These are phyloP conservation scores for Tiphia femorata DNA, from an alignment of 2,888 invertebrate genomes.

Conservation along the genomic window DNA sequence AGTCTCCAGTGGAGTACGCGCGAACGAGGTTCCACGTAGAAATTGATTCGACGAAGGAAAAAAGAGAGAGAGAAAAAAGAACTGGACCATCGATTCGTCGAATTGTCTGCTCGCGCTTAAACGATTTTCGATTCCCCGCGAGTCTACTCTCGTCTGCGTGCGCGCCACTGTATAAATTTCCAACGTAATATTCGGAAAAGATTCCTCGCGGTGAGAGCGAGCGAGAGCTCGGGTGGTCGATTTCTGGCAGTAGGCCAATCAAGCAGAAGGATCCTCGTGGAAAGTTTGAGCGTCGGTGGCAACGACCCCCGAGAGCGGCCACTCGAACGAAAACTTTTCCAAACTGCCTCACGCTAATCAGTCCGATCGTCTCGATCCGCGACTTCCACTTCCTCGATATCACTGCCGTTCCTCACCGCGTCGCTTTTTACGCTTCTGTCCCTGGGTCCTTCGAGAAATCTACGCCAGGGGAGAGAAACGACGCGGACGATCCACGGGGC, in stretches of 20 bases:
- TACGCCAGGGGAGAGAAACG: too few species aligned
- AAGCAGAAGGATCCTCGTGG: constrained; percentile 27
- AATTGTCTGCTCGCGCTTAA: constrained; percentile 7
- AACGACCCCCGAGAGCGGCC: constrained; percentile 40
- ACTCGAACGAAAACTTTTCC: constrained; percentile 44
- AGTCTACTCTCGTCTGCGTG: too few species aligned
- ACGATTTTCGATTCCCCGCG: constrained; percentile 21
- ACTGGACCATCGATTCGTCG: background rate
- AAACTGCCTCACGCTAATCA: constrained; percentile 47
- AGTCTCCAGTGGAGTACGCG: too few species aligned
- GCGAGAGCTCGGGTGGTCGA: constrained; percentile 27
- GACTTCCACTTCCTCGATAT: constrained; percentile 23
- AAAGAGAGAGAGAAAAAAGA: too few species aligned
- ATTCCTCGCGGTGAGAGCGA: constrained; percentile 49
- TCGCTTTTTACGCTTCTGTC: background rate
- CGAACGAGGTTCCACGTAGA: too few species aligned
- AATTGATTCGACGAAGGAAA: too few species aligned
- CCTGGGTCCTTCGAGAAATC: too few species aligned
- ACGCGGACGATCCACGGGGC: too few species aligned
- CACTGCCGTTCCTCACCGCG: constrained; percentile 4
- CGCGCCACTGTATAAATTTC: constrained; percentile 30
- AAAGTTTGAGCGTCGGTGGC: constrained; percentile 40
- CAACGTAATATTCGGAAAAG: constrained; percentile 45
- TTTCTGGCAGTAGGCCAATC: constrained; percentile 45
- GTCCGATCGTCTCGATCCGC: too few species aligned